phyloP scores from a whole-genome alignment of 2,888 invertebrate species.

The Conomelus anceps region DNA sequence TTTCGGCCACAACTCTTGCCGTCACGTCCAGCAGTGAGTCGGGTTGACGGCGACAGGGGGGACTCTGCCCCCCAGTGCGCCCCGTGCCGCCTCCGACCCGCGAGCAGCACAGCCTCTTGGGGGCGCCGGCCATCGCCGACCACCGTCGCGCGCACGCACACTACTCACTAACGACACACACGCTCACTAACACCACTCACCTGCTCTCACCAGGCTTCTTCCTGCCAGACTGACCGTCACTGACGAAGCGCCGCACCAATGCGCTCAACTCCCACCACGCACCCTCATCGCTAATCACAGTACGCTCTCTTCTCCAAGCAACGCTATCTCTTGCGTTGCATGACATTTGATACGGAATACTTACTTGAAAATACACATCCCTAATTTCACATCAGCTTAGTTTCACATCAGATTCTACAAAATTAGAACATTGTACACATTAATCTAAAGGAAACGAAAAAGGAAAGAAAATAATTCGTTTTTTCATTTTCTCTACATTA shows the following conservation, averaged over 20 bases:
- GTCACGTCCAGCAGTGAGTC: constrained; percentile 74
- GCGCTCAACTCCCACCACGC: constrained; percentile 38
- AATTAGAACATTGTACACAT: no score
- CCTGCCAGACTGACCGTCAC: constrained; percentile 22
- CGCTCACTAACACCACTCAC: constrained; percentile 1
- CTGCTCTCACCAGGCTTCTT: constrained; percentile 4
- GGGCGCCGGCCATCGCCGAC: constrained; percentile 38
- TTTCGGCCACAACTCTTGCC: constrained; percentile 75
- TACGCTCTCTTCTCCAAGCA: background rate
- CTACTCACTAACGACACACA: constrained; percentile 7
- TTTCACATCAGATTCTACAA: no score
- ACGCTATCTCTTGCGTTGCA: background rate
- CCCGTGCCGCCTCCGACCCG: constrained; percentile 38
- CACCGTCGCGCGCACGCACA: constrained; percentile 22
- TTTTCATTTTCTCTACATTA: no score
- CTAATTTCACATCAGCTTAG: no score
- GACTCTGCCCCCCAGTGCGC: background rate
- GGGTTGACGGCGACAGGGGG: constrained; percentile 42
- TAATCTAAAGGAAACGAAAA: no score
- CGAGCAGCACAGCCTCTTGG: constrained; percentile 47
- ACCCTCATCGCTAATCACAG: constrained; percentile 17
- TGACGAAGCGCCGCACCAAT: constrained; percentile 30
- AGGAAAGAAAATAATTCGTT: no score
- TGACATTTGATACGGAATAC: background rate
- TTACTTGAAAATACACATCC: no score